These are phyloP conservation scores for Tachina fera DNA, from an alignment of 2,888 invertebrate genomes.

Conservation along the genomic window DNA sequence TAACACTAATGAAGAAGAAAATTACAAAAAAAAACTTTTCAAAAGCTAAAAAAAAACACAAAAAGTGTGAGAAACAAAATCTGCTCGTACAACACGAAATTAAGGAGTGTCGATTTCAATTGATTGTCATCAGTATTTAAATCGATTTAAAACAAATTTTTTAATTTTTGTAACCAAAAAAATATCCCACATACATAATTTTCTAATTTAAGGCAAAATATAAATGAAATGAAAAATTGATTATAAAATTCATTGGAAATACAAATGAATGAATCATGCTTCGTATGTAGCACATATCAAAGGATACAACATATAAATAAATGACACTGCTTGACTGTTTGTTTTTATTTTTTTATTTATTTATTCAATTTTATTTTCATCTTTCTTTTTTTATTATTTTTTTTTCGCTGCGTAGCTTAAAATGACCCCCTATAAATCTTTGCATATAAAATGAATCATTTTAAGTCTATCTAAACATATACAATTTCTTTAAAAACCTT, in stretches of 20 bases:
- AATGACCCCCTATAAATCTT: constrained; percentile 69
- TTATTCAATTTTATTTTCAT: constrained; percentile 44
- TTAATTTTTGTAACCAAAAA: constrained; percentile 5
- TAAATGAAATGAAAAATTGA: background rate
- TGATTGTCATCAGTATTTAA: constrained; percentile 66
- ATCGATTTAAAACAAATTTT: constrained; percentile 51
- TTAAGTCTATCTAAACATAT: constrained; percentile 50
- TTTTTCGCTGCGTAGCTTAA: constrained; percentile 1
- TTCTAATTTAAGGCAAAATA: constrained; percentile 6
- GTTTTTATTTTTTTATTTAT: constrained; percentile 26
- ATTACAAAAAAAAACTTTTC: background rate
- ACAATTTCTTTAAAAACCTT: constrained; percentile 55
- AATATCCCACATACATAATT: constrained; percentile 40
- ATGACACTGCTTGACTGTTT: constrained; percentile 51
- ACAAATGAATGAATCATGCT: constrained; percentile 67
- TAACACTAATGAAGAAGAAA: background rate
- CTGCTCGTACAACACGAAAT: constrained; percentile 19
- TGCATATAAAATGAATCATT: constrained; percentile 62
- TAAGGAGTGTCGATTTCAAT: constrained; percentile 55
- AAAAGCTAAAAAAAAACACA: background rate
- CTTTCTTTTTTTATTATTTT: background rate
- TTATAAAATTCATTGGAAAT: constrained; percentile 47
- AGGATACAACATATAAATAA: constrained; percentile 44
- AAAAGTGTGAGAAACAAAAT: constrained; percentile 29
- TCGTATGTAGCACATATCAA: constrained; percentile 2